These are phyloP conservation scores for Zaprionus davidi DNA, from an alignment of 1,140 invertebrate species.

Conservation along the genomic window DNA sequence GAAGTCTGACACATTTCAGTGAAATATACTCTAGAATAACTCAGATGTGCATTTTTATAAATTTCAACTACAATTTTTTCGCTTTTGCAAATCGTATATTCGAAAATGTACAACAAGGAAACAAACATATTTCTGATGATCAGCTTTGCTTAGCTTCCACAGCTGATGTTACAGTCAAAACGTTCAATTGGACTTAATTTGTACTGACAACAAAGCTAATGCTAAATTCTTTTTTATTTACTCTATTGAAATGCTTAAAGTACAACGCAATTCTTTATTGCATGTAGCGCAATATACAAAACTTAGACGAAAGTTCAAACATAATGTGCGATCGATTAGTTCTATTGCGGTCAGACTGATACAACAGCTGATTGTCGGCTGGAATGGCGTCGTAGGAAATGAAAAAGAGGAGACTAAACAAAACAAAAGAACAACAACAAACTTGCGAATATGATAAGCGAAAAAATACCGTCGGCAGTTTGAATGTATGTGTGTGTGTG, in stretches of 20 bases:
- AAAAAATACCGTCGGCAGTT: neutral
- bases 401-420: slow-evolving; percentile 23
- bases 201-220: neutral
- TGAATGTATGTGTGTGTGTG: neutral
- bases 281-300: slow-evolving; percentile 8
- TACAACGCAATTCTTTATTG: slow-evolving; percentile 19
- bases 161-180: neutral
- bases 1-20: neutral
- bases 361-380: slow-evolving; percentile 60
- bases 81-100: neutral
- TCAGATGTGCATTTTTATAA: neutral
- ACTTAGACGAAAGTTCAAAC: neutral
- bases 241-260: neutral
- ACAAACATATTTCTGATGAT: neutral
- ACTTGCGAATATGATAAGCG: slow-evolving; percentile 37
- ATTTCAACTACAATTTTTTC: neutral
- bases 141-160: neutral
- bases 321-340: slow-evolving; percentile 24
- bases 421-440: slow-evolving; percentile 34
- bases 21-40: neutral
- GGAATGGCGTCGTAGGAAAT: slow-evolving; percentile 50
- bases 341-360: slow-evolving; percentile 63
- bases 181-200: neutral
- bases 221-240: neutral
- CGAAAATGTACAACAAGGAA: neutral